These are phyloP conservation scores for Lamellibrachia columna DNA, from an alignment of 2,888 invertebrate genomes.

Conservation along the genomic window DNA sequence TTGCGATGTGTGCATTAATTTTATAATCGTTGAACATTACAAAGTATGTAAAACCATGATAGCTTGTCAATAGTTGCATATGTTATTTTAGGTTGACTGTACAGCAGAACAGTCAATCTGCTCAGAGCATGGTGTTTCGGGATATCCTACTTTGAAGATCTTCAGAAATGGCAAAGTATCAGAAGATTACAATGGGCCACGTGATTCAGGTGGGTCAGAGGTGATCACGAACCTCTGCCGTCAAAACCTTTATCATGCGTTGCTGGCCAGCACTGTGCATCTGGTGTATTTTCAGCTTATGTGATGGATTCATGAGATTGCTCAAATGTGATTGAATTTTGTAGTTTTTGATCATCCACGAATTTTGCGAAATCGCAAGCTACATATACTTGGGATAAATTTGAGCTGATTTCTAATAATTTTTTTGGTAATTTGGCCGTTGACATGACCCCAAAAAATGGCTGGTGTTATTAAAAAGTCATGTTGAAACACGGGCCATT, in stretches of 20 bases:
- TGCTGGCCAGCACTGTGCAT: background rate
- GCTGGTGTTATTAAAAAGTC: background rate
- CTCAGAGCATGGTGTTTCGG: conserved; percentile 86
- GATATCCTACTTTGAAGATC: conserved; percentile 96
- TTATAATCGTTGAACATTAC: background rate
- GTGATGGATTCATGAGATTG: background rate
- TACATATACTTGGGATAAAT: background rate
- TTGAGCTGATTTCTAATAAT: too few species aligned
- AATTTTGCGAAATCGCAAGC: background rate
- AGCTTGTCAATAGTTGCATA: background rate
- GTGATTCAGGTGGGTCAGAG: conserved; percentile 59
- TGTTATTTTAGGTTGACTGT: conserved; percentile 76
- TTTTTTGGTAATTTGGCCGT: too few species aligned
- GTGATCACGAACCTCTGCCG: background rate
- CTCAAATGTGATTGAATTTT: background rate
- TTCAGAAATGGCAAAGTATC: conserved; percentile 89
- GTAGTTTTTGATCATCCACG: background rate
- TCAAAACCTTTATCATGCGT: background rate
- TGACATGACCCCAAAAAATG: background rate
- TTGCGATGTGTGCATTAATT: background rate
- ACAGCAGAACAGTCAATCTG: conserved; percentile 85
- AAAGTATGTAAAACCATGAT: background rate
- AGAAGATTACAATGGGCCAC: conserved; percentile 91
- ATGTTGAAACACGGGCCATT: background rate
- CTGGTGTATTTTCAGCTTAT: background rate